Base-by-base conservation (phyloP, 2,888 invertebrate species). In the Ctenicera cuprea region DNA sequence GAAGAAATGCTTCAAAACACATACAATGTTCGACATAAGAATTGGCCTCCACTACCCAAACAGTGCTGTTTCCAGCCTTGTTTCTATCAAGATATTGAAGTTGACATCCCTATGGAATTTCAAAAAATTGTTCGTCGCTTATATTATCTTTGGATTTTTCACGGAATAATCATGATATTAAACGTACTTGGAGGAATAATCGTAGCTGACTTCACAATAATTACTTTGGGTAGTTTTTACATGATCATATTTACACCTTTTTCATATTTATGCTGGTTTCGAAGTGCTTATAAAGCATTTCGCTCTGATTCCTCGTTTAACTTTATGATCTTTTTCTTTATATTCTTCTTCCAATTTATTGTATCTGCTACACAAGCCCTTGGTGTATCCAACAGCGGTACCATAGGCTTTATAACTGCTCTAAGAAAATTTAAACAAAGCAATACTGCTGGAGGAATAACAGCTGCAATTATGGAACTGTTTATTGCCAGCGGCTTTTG, bases 261-360 rank as follows among this genome's bases (percentile, higher is more conserved):
- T 88, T 98, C 99, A 67, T 99, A 98, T 87, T 88, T 99, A 41
- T 99, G 99, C 88, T 99, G 99, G 99, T 99, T 97, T 89, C 92
- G 99, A 86, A 99, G 99, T 54, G 95, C 98, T 75, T 99, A 99
- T 89, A 99, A 99, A 89, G 99, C 99, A 77, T 99, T 99, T 90
- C 94, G 98, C 85, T 97, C 95, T 85, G 99, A 99, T 89, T 98
- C 98, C 81, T 99, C 99, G 3, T 97, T 99, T 91, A 99, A 98
- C 88, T 99, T 99, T 87, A 99, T 99, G 96, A 96, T 98, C 67
- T 99, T 97, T 90, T 99, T 99, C 92, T 97, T 99, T 87, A 95
- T 99, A 83, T 98, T 98, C 89, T 95, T 97, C 89, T 95, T 97
- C 88, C 98, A 98, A 93, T 94, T 95, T 84, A 89, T 98, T 72